Evolutionary conservation across 1,140 invertebrate species (phyloP).

Genomic region (Notospermus geniculatus): DNA sequence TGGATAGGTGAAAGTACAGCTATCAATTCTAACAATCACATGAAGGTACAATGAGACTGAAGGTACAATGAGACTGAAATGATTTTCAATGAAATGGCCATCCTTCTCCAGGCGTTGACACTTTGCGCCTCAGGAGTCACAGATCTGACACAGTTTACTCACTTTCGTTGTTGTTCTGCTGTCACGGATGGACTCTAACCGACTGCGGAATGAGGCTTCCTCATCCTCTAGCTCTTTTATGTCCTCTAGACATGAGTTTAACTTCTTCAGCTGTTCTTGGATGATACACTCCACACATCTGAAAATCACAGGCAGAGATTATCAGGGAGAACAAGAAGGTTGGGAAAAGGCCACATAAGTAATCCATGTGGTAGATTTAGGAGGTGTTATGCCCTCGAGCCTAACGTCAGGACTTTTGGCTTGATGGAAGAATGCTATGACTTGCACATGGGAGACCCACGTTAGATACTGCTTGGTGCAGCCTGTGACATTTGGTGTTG

Average conservation of each 20-base stretch:
- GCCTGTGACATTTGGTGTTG: too few species aligned
- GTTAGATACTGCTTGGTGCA: neutral
- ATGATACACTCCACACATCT: slow-evolving; percentile 87
- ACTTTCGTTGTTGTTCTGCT: slow-evolving; percentile 36
- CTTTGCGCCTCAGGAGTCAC: slow-evolving; percentile 31
- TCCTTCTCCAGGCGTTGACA: slow-evolving; percentile 18
- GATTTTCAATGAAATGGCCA: neutral
- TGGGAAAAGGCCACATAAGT: neutral
- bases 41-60: too few species aligned
- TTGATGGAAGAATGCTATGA: too few species aligned
- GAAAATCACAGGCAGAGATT: slow-evolving; percentile 17
- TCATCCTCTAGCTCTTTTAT: slow-evolving; percentile 78
- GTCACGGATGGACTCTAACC: slow-evolving; percentile 34
- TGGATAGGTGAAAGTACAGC: too few species aligned
- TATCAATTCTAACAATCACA: too few species aligned
- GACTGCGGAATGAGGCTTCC: slow-evolving; percentile 38
- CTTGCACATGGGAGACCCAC: neutral
- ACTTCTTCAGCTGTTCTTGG: slow-evolving; percentile 71
- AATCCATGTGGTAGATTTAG: too few species aligned
- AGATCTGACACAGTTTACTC: slow-evolving; percentile 30
- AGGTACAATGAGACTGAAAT: too few species aligned
- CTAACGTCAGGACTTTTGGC: too few species aligned
- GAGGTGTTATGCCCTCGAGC: too few species aligned
- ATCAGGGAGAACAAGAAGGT: neutral
- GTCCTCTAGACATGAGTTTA: slow-evolving; percentile 77